phyloP scores from a whole-genome alignment of 2,888 invertebrate genomes.

The Drosophila subsilvestris region DNA sequence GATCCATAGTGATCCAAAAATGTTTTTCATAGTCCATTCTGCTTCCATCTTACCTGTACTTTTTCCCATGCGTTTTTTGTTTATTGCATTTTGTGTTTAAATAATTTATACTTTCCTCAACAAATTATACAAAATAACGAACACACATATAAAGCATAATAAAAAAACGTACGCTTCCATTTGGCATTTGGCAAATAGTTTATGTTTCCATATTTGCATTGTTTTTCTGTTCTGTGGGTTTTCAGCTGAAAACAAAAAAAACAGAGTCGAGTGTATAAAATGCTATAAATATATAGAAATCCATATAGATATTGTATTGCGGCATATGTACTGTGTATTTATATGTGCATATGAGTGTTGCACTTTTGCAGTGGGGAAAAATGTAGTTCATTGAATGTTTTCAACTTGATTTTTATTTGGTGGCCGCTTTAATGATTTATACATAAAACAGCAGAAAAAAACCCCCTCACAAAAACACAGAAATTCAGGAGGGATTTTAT shows the following conservation, averaged over 20 bases:
- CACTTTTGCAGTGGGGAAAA: slow-evolving; percentile 62
- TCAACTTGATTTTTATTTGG: slow-evolving; percentile 73
- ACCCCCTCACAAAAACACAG: slow-evolving; percentile 22
- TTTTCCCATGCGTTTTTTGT: background rate
- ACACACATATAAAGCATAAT: slow-evolving; percentile 6
- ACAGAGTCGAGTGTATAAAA: slow-evolving; percentile 20
- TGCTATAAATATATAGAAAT: slow-evolving; percentile 18
- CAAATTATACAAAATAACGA: slow-evolving; percentile 31
- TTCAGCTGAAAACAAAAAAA: slow-evolving; percentile 13
- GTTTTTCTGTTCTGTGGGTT: slow-evolving; percentile 32
- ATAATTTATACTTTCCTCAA: slow-evolving; percentile 48
- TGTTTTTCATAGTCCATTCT: background rate
- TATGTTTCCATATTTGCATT: slow-evolving; percentile 60
- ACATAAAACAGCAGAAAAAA: slow-evolving; percentile 44
- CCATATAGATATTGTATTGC: slow-evolving; percentile 17
- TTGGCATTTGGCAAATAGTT: slow-evolving; percentile 52
- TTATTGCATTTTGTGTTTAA: slow-evolving; percentile 26
- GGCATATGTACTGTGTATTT: slow-evolving; percentile 44
- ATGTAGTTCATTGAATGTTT: slow-evolving; percentile 80
- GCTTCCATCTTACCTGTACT: background rate
- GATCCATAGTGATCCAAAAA: too few species aligned
- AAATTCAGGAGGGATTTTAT: slow-evolving; percentile 4
- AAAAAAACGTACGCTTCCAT: slow-evolving; percentile 7
- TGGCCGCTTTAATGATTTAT: slow-evolving; percentile 58
- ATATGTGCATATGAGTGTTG: slow-evolving; percentile 20